Conservation (phyloP, 2,888 invertebrate species). For the Apantesis nais region DNA sequence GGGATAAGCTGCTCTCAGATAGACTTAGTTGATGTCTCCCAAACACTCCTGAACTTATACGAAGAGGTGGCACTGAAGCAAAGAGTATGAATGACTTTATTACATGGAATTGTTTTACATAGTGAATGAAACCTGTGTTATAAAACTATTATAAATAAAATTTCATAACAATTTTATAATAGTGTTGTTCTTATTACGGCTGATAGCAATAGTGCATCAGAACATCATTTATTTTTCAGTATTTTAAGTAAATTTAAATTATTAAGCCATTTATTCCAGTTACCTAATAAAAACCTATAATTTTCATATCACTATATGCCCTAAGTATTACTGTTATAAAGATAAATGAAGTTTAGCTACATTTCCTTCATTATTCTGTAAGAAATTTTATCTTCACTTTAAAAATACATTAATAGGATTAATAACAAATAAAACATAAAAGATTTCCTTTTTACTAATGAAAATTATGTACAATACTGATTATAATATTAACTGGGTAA, state of each 20-base stretch:
- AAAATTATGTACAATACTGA: too few species aligned
- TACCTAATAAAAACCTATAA: not conserved
- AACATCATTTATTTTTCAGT: not conserved
- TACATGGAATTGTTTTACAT: not conserved
- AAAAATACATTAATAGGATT: too few species aligned
- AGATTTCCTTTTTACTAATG: too few species aligned
- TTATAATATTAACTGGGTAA: too few species aligned
- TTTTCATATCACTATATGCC: not conserved
- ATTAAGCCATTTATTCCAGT: not conserved
- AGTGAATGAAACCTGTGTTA: too few species aligned
- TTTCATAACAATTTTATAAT: too few species aligned
- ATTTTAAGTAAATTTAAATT: not conserved
- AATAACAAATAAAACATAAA: too few species aligned
- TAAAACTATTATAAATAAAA: too few species aligned
- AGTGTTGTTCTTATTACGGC: not conserved
- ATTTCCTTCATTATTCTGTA: not conserved
- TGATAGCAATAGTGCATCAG: not conserved
- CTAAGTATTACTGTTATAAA: not conserved
- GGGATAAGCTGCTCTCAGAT: conserved; percentile 88
- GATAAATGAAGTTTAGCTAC: not conserved
- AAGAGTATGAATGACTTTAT: not conserved
- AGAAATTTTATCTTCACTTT: not conserved
- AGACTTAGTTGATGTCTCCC: conserved; percentile 89
- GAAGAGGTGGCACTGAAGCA: conserved; percentile 75
- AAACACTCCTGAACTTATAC: conserved; percentile 89